Conservation (phyloP, 2,888 invertebrate species). For the Machimus rusticus region DNA sequence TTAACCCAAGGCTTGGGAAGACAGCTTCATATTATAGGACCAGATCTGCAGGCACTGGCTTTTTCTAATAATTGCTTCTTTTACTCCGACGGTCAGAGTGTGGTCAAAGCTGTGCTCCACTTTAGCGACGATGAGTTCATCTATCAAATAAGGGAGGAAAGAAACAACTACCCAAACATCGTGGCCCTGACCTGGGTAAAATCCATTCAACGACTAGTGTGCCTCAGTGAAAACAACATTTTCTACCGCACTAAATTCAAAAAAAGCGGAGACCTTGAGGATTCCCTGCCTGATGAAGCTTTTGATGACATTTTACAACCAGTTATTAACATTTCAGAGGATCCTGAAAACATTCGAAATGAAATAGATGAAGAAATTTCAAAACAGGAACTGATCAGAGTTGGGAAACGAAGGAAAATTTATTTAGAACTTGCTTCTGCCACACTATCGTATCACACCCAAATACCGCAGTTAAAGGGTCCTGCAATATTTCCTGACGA, state of each 20-base stretch:
- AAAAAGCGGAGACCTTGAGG: not conserved
- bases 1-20: constrained; percentile 50
- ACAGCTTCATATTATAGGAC: constrained; percentile 8
- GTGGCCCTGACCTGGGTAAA: constrained; percentile 57
- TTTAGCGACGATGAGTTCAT: constrained; percentile 51
- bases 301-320: not conserved
- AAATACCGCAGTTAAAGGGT: constrained; percentile 50
- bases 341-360: constrained; percentile 4
- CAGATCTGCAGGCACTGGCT: constrained; percentile 33
- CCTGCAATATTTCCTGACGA: constrained; percentile 2
- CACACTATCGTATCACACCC: constrained; percentile 50
- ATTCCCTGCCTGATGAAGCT: not conserved
- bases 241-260: constrained; percentile 55
- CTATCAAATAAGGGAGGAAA: constrained; percentile 52
- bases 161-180: constrained; percentile 55
- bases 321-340: not conserved
- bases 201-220: constrained; percentile 55
- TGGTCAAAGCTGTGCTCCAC: constrained; percentile 54
- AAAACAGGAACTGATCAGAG: constrained; percentile 27
- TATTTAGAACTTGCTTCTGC: constrained; percentile 6
- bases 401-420: not conserved
- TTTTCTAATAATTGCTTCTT: constrained; percentile 40
- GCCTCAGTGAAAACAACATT: constrained; percentile 59
- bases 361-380: constrained; percentile 20
- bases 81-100: constrained; percentile 53